Conservation (phyloP, 2,888 invertebrate species). For the Pimpla rufipes region DNA sequence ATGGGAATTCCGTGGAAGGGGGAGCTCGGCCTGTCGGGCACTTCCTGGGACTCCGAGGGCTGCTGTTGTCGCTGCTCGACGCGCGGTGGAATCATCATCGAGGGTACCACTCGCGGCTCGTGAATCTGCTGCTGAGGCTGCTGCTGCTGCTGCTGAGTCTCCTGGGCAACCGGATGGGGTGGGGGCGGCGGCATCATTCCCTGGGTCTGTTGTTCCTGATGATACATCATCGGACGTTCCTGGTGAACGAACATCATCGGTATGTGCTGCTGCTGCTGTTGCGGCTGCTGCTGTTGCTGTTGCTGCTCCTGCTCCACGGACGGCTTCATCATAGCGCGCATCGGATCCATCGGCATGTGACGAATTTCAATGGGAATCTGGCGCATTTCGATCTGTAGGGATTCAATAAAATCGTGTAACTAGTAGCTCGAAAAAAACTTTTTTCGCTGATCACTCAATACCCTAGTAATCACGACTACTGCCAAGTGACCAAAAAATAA, state of each 20-base stretch:
- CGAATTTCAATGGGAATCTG: conserved; percentile 86
- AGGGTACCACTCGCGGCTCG: conserved; percentile 78
- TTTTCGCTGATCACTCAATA: too few species aligned
- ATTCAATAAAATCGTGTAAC: neutral
- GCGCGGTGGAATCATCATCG: conserved; percentile 77
- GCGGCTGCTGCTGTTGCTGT: conserved; percentile 74
- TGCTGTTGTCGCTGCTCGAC: conserved; percentile 72
- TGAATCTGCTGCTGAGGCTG: conserved; percentile 74
- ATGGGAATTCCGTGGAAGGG: conserved; percentile 84
- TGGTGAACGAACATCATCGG: conserved; percentile 66
- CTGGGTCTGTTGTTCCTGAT: conserved; percentile 77
- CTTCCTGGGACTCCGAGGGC: conserved; percentile 64
- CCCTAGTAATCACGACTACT: too few species aligned
- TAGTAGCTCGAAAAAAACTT: neutral
- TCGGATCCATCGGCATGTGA: conserved; percentile 86
- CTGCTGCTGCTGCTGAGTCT: conserved; percentile 68
- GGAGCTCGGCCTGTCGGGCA: conserved; percentile 78
- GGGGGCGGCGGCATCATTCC: conserved; percentile 79
- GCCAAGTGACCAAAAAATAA: too few species aligned
- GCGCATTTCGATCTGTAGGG: conserved; percentile 80
- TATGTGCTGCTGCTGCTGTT: conserved; percentile 81
- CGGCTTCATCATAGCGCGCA: conserved; percentile 86
- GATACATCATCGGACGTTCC: conserved; percentile 67
- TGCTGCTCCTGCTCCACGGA: conserved; percentile 83
- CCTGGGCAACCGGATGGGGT: conserved; percentile 70